A percentile compares a stretch with the other conserved stretches of the same genome.
Evolutionary conservation across 2,888 invertebrate genomes (phyloP).

Genomic region (Sphecodes monilicornis): DNA sequence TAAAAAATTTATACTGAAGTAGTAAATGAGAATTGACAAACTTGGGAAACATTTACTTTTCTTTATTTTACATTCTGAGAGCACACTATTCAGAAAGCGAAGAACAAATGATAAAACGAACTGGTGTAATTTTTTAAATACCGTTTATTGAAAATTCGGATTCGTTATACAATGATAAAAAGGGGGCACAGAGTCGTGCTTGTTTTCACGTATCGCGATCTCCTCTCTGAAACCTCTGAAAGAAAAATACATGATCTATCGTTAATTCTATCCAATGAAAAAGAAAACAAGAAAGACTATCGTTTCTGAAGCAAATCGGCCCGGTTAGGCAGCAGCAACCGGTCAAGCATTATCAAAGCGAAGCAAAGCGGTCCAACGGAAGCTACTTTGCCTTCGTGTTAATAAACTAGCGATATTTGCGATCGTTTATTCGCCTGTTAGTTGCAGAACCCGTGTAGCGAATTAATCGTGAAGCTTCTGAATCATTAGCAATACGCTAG

Average conservation of each 20-base stretch:
- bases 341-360: conserved; percentile 56
- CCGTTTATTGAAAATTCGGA: conserved; percentile 74
- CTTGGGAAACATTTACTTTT: not conserved
- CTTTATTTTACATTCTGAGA: not conserved
- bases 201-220: conserved; percentile 42
- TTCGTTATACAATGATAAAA: conserved; percentile 71
- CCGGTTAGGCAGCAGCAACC: conserved; percentile 40
- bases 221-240: conserved; percentile 70
- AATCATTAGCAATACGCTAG: conserved; percentile 39
- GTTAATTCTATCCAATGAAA: conserved; percentile 43
- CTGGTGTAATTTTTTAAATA: conserved; percentile 28
- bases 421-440: conserved; percentile 61
- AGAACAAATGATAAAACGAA: not conserved
- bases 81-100: not conserved
- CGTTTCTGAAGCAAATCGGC: conserved; percentile 61
- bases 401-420: conserved; percentile 62
- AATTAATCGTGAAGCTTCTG: conserved; percentile 70
- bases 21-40: not conserved
- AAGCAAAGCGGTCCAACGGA: conserved; percentile 62
- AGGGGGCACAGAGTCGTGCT: conserved; percentile 62
- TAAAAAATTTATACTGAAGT: not conserved
- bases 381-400: conserved; percentile 31
- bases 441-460: conserved; percentile 55
- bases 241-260: conserved; percentile 62
- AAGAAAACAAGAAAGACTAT: conserved; percentile 28